Evolutionary conservation across 1,140 invertebrate species (phyloP).

Genomic region (Drosophila biarmipes): DNA sequence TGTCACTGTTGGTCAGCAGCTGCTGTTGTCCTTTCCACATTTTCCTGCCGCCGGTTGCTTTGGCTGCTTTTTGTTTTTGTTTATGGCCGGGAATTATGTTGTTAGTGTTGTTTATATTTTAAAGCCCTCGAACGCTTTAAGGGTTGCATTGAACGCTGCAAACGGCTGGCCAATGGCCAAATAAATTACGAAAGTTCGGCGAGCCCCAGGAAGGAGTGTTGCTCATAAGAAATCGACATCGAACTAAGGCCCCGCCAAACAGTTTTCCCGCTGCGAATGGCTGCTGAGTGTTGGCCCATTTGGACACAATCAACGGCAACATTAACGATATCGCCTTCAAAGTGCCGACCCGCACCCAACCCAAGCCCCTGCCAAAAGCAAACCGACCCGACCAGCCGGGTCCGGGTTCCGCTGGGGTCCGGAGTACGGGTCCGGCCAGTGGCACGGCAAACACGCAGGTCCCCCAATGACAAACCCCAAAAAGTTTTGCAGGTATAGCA

Average conservation of each 20-base stretch:
- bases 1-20: constrained; percentile 65
- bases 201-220: neutral
- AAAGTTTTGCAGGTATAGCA: constrained; percentile 45
- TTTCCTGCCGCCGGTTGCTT: constrained; percentile 14
- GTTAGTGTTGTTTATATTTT: constrained; percentile 69
- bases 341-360: constrained; percentile 52
- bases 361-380: constrained; percentile 18
- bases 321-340: constrained; percentile 82
- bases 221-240: constrained; percentile 30
- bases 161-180: constrained; percentile 72
- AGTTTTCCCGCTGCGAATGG: constrained; percentile 46
- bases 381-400: constrained; percentile 26
- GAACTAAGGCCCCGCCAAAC: constrained; percentile 29
- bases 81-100: constrained; percentile 74
- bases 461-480: constrained; percentile 64
- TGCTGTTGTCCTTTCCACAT: constrained; percentile 32
- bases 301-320: constrained; percentile 79
- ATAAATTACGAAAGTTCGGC: constrained; percentile 76
- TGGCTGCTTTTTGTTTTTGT: constrained; percentile 51
- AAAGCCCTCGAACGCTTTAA: constrained; percentile 55
- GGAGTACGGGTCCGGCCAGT: constrained; percentile 8
- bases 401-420: neutral
- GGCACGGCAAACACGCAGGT: constrained; percentile 75
- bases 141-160: constrained; percentile 48
- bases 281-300: constrained; percentile 54